phyloP scores from a whole-genome alignment of 1,140 invertebrate genomes.

The Acromyrmex heyeri region DNA sequence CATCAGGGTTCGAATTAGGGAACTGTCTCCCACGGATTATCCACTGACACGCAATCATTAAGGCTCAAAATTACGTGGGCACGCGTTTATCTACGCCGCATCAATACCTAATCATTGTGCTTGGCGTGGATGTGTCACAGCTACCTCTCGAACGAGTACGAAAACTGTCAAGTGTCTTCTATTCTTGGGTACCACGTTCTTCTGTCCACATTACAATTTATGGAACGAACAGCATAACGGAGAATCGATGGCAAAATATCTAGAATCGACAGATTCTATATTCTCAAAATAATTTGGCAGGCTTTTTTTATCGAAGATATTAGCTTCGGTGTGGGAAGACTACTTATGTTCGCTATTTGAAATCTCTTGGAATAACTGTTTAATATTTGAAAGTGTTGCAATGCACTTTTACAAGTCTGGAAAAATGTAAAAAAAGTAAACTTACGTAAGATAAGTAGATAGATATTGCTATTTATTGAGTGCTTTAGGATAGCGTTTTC shows the following conservation, averaged over 20 bases:
- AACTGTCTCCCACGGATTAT: conserved; percentile 69
- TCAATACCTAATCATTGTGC: conserved; percentile 65
- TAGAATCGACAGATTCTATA: background rate
- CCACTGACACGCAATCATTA: conserved; percentile 62
- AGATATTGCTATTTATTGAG: too few relatives aligned
- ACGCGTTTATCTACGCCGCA: conserved; percentile 49
- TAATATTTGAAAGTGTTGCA: background rate
- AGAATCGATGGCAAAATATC: background rate
- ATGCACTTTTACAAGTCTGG: background rate
- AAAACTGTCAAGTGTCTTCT: background rate
- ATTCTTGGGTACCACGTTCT: background rate
- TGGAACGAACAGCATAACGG: background rate
- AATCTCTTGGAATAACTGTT: background rate
- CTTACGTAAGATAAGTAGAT: too few relatives aligned
- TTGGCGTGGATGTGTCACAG: conserved; percentile 34
- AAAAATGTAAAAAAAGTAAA: background rate
- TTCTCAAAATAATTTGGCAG: background rate
- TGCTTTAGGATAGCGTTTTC: too few relatives aligned
- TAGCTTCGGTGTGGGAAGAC: background rate
- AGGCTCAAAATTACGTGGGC: conserved; percentile 32
- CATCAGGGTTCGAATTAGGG: conserved; percentile 57
- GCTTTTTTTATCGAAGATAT: background rate
- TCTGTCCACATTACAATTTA: background rate
- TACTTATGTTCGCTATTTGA: background rate
- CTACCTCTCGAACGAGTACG: background rate